phyloP scores from a whole-genome alignment of 2,888 invertebrate genomes.

The Caenorhabditis sp. region DNA sequence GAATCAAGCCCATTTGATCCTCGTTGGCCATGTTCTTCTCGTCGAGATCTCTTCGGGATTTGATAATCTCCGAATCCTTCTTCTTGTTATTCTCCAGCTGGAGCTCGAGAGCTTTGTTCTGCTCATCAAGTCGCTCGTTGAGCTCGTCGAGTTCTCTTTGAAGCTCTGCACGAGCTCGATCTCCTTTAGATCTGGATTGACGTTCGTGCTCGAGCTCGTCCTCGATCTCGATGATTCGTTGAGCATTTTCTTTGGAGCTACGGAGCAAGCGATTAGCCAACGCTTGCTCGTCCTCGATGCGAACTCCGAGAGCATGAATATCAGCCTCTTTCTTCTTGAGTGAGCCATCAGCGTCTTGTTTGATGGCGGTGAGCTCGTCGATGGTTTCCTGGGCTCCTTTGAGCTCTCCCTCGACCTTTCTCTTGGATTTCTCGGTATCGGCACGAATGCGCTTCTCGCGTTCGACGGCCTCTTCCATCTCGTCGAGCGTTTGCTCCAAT shows the following conservation, averaged over 20 bases:
- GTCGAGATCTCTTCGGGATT: constrained; percentile 96
- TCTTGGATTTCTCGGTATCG: constrained; percentile 70
- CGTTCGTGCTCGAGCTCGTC: constrained; percentile 96
- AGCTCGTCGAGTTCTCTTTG: constrained; percentile 91
- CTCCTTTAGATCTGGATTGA: constrained; percentile 76
- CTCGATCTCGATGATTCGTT: constrained; percentile 93
- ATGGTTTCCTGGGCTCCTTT: constrained; percentile 70
- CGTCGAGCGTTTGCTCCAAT: constrained; percentile 70
- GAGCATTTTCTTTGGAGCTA: constrained; percentile 98
- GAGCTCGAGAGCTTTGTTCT: constrained; percentile 73
- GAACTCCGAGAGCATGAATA: constrained; percentile 90
- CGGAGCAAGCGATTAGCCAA: constrained; percentile 94
- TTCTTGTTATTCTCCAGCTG: constrained; percentile 96
- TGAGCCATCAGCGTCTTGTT: constrained; percentile 64
- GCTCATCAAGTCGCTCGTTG: constrained; percentile 87
- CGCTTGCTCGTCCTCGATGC: constrained; percentile 97
- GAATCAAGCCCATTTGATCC: constrained; percentile 89
- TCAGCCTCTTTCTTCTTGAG: constrained; percentile 84
- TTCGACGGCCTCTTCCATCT: constrained; percentile 71
- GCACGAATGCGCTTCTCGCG: constrained; percentile 68
- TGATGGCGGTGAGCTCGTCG: constrained; percentile 67
- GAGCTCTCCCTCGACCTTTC: constrained; percentile 71
- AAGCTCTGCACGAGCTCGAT: constrained; percentile 95
- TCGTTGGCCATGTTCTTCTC: constrained; percentile 96
- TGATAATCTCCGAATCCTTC: constrained; percentile 97